Percentiles rank a stretch among this genome's conserved stretches.
These are phyloP conservation scores for Kryptopterus vitreolus DNA, from an alignment of 2,797 vertebrate genomes.

Conservation along the genomic window DNA sequence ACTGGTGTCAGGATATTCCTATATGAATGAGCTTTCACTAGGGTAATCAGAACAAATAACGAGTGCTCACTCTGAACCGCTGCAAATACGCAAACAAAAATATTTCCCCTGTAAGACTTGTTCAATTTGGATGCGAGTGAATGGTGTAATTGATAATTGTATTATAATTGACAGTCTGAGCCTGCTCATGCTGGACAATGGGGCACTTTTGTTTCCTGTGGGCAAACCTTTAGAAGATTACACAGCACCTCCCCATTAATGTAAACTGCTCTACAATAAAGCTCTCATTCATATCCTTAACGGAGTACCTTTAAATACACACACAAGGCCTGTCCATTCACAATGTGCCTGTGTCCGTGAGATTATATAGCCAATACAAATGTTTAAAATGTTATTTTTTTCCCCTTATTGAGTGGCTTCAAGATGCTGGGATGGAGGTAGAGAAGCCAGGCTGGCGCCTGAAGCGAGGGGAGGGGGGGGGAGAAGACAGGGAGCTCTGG, in stretches of 20 bases:
- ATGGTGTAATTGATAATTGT: neutral
- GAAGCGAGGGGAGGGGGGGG: constrained; percentile 1
- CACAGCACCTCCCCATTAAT: neutral
- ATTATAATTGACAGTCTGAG: constrained; percentile 1
- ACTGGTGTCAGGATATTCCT: neutral
- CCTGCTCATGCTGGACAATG: neutral
- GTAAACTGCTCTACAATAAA: constrained; percentile 15
- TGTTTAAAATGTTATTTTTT: constrained; percentile 34
- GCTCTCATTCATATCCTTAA: constrained; percentile 31
- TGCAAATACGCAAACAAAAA: constrained; percentile 2
- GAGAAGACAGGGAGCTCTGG: neutral
- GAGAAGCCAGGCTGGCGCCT: constrained; percentile 43
- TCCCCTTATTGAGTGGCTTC: constrained; percentile 15
- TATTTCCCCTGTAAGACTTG: neutral
- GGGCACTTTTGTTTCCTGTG: neutral
- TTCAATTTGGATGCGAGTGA: neutral
- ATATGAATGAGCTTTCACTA: constrained; percentile 20
- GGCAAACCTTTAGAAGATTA: constrained; percentile 24
- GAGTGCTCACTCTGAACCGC: constrained; percentile 18
- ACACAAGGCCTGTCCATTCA: constrained; percentile 25
- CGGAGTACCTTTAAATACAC: constrained; percentile 24
- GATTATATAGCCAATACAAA: constrained; percentile 34
- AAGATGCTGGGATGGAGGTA: constrained; percentile 12
- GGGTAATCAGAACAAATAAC: constrained; percentile 31
- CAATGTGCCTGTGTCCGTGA: constrained; percentile 27